These are phyloP conservation scores for Enteromius anoplus DNA, from an alignment of 2,797 vertebrate genomes.

Conservation along the genomic window DNA sequence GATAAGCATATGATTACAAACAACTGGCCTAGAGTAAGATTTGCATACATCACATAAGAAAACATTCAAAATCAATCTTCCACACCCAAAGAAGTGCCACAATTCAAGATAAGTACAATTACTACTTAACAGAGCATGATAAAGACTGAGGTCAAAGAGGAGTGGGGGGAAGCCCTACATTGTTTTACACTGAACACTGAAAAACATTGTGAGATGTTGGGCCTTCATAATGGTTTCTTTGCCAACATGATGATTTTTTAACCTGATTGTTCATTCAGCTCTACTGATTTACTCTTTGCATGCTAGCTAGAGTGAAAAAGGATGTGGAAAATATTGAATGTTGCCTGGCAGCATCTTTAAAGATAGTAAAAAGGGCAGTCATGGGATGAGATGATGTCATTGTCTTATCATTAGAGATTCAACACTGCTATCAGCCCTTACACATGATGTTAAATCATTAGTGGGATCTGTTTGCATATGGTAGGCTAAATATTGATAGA, in stretches of 20 bases:
- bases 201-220: background rate
- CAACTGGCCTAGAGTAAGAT: background rate
- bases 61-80: constrained; percentile 16
- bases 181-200: background rate
- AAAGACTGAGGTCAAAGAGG: background rate
- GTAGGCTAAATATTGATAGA: background rate
- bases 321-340: background rate
- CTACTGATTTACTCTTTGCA: constrained; percentile 9
- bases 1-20: background rate
- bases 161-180: background rate
- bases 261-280: background rate
- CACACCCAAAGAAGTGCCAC: background rate
- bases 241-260: background rate
- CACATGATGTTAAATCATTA: background rate
- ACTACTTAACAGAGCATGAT: background rate
- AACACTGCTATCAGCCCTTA: constrained; percentile 58
- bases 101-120: background rate
- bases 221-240: background rate
- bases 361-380: background rate
- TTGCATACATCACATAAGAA: background rate
- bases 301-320: background rate
- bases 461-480: background rate
- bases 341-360: background rate
- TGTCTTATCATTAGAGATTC: constrained; percentile 52
- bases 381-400: constrained; percentile 46